Base-by-base conservation (phyloP, 2,113 vertebrate species). In the Larimichthys crocea region DNA sequence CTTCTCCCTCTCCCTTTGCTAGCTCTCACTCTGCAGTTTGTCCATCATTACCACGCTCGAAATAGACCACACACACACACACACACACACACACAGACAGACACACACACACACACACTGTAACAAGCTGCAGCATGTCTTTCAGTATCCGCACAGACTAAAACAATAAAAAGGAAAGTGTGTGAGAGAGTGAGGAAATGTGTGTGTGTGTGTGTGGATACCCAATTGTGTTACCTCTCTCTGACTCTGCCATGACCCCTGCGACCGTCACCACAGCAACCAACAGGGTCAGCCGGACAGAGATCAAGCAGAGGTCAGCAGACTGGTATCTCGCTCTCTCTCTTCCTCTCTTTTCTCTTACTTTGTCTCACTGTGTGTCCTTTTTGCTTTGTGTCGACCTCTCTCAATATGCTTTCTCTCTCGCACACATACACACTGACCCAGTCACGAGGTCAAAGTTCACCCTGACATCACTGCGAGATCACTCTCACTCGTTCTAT, bases 91-190 rank as follows among this genome's bases (percentile, higher is more conserved):
- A 66, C 49, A 65, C 60, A 65, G 49, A 31, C 31, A 6, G 4
- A 31, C 31, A 50, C 71, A 49, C 59, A 67, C 67, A 56, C 68
- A 44, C 19, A 24, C 53, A 71, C 52, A 80, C 0, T 29, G 31
- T 26, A 57, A 31, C 48, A 83, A 76, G 29, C 74, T 82, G 78
- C 52, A 75, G 60, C 70, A 19, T 62, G 66, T 82, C 70, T 42
- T 7, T 70, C 82, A 85, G 76, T 26, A 35, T 59, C 61, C 68
- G 22, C 63, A 48, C 6, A 74, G 44, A 55, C 62, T 35, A 35
- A 78, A 86, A 91, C 76, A 85, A 80, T 82, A 42, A 31, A 74
- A 77, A 69, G 46, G 42, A 84, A 84, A 85, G 66, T 76, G 71
- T 72, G 69, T 50, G 42, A 53, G 48, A 61, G 49, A 60, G 24